These are phyloP conservation scores for Aix galericulata DNA, from an alignment of 2,113 vertebrate genomes.

Conservation along the genomic window DNA sequence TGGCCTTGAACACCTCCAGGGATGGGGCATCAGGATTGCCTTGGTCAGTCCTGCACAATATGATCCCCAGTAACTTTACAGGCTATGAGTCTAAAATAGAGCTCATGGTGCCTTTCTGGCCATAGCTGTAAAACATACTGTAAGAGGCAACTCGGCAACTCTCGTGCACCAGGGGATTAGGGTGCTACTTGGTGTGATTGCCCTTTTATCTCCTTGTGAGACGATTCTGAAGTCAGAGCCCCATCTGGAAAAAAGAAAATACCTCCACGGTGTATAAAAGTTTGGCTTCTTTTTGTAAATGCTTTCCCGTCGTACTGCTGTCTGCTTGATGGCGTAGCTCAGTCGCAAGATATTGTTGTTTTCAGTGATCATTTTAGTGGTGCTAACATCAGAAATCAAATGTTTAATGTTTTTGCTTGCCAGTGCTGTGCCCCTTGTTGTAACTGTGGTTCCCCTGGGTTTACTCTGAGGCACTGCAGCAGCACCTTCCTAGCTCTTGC, in stretches of 20 bases:
- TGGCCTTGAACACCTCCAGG: too few relatives aligned
- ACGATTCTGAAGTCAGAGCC: conserved; percentile 7
- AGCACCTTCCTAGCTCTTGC: background rate
- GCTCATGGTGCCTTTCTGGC: background rate
- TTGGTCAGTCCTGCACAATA: background rate
- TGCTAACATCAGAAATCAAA: background rate
- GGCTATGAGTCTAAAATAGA: background rate
- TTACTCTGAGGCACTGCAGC: background rate
- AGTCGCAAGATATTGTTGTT: background rate
- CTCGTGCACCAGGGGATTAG: background rate
- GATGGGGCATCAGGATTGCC: too few relatives aligned
- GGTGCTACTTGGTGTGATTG: background rate
- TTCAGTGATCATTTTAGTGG: background rate
- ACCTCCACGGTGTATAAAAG: background rate
- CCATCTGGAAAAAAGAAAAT: background rate
- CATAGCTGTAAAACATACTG: background rate
- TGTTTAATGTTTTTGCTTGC: background rate
- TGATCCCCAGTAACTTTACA: background rate
- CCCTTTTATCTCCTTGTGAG: background rate
- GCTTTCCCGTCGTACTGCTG: background rate
- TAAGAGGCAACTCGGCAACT: background rate
- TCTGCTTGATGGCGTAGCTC: background rate
- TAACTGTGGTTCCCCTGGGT: background rate
- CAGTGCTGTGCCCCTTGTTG: background rate
- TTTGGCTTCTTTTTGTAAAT: background rate